Conservation (phyloP, 64 coral and sea anemone species). For the Dendronephthya gigantea region DNA sequence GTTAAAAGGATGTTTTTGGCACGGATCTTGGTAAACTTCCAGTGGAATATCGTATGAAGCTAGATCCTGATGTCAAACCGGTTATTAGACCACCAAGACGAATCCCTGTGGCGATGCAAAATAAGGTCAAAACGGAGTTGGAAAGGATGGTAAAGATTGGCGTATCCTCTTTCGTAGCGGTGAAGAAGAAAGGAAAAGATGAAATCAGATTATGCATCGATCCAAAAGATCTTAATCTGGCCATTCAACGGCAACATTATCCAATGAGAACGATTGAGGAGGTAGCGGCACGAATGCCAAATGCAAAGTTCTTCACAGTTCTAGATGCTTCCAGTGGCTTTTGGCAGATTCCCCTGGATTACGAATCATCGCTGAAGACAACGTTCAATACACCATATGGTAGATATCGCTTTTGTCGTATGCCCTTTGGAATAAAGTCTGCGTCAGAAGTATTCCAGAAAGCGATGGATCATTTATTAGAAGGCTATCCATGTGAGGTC, state of each 20-base stretch:
- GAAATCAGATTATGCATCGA: background rate
- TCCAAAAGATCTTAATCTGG: background rate
- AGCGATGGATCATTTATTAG: background rate
- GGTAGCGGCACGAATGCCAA: too few relatives aligned
- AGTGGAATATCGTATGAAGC: slow-evolving; percentile 6
- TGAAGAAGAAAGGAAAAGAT: slow-evolving; percentile 1
- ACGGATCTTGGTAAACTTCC: background rate
- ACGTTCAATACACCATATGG: background rate
- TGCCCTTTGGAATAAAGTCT: background rate
- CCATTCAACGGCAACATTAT: background rate
- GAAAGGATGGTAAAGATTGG: background rate
- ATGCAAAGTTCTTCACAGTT: too few relatives aligned
- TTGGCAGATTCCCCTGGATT: background rate
- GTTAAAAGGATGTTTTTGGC: background rate
- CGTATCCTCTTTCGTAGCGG: background rate
- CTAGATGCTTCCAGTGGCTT: background rate
- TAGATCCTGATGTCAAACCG: slow-evolving; percentile 2
- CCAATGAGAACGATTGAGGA: too few relatives aligned
- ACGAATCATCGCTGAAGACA: background rate
- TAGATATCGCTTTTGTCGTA: background rate
- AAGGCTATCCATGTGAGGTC: background rate
- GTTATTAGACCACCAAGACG: background rate
- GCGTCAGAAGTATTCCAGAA: background rate
- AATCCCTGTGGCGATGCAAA: background rate
- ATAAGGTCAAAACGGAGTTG: slow-evolving; percentile 1